Evolutionary conservation across 1,140 invertebrate species (phyloP), one percentile per base, ranked within the genome.

Genomic region (Anastrepha ludens): DNA sequence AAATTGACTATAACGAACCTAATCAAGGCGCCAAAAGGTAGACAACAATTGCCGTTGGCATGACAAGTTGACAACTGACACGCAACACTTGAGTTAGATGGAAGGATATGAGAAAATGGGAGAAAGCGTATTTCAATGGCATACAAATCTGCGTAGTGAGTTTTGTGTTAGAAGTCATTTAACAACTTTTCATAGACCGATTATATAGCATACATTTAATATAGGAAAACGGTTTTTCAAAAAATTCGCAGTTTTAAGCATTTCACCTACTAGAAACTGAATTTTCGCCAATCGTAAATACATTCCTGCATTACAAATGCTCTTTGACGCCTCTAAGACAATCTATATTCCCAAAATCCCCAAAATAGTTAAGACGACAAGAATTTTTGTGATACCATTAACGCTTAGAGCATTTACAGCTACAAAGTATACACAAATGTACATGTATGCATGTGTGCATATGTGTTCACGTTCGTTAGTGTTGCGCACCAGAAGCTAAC

Each of bases 281-380:
- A 55, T 55, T 55, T 55, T 55, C 6, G 50, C 50, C 6, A 55
- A 8, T 55, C 11, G 50, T 6, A 55, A 55, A 8, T 8, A 55
- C 50, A 55, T 65, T 65, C 6, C 15, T 20, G 29, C 17, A 39
- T 65, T 65, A 39, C 15, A 81, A 81, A 20, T 50, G 44, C 47
- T 8, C 50, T 78, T 78, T 78, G 74, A 9, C 50, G 39, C 81
- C 50, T 85, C 11, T 47, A 81, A 58, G 74, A 20, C 17, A 55
- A 55, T 81, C 44, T 50, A 44, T 15, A 86, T 62, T 86, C 85
- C 85, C 85, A 86, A 86, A 86, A 60, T 86, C 85, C 85, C 85
- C 29, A 44, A 86, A 86, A 86, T 86, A 59, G n/a, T 86, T 86
- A 60, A 86, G 58, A 60, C 50, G 55, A 86, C 74, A 81, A 55